Base-by-base conservation (phyloP, 2,888 invertebrate species). In the Chrysolina americana region DNA sequence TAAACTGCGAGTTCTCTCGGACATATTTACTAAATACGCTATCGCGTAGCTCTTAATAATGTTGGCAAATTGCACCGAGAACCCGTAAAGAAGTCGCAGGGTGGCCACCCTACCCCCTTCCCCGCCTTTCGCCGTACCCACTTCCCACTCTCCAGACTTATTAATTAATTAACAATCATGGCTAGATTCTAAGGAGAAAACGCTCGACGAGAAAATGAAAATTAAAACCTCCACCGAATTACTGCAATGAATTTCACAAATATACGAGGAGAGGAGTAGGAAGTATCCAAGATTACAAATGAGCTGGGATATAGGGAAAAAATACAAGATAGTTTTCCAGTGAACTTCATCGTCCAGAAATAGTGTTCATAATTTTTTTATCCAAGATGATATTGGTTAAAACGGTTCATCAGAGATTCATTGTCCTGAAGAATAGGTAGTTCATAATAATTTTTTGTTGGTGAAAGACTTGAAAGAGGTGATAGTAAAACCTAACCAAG, bases 121-220 rank as follows among this genome's bases (percentile, higher is more conserved):
- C 53, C 59, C 59, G 53, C 41, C 23, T 8, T 48, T 21, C 62
- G 50, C 70, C 59, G 47, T 65, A 53, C 63, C 65, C 59, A 41
- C 59, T 56, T 21, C 62, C 62, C 44, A 36, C 76, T 74, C 68
- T 76, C 65, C 74, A 70, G 74, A 88, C 87, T 88, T 88, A 87
- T 87, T 87, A 88, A 88, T 88, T 88, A 88, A 88, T 88, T 87
- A 88, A 87, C 87, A 87, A 87, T 87, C 87, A 87, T 87, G 85
- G 86, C 85, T 85, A 86, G 85, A 76, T 66, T 76, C 74, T 83
- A 84, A 85, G 85, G 85, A 85, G 86, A 84, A 83, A 83, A 82
- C 79, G 83, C 81, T 83, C 82, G 56, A 73, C 79, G 82, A 75
- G 81, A 85, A 85, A 85, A 86, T 86, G 85, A 86, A 87, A 87